A percentile compares a stretch with the other conserved stretches of the same genome.
Evolutionary conservation across 2,113 vertebrate species (phyloP).

Genomic region (Phocoena phocoena): DNA sequence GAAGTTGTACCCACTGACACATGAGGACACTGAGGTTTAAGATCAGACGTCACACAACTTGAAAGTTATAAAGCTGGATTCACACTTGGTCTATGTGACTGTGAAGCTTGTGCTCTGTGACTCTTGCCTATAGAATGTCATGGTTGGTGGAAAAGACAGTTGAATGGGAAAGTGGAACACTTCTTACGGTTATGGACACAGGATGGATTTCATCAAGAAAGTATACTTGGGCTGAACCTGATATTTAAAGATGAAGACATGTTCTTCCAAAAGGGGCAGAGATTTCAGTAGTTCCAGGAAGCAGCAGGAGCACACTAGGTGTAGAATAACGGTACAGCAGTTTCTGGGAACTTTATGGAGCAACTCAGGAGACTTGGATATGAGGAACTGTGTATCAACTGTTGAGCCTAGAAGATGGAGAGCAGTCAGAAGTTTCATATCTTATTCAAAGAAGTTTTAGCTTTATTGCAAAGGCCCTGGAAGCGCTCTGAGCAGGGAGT

Average conservation of each 20-base stretch:
- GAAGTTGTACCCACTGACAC: background rate
- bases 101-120: background rate
- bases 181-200: background rate
- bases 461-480: background rate
- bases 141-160: background rate
- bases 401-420: background rate
- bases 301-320: background rate
- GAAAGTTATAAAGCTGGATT: background rate
- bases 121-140: background rate
- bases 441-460: background rate
- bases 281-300: background rate
- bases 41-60: background rate
- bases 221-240: background rate
- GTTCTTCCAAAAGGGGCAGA: background rate
- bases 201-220: background rate
- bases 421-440: background rate
- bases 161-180: background rate
- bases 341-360: background rate
- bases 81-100: background rate
- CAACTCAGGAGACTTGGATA: background rate
- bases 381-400: too few relatives aligned
- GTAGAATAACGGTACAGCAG: background rate
- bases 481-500: background rate
- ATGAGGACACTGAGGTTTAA: background rate
- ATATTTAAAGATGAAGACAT: background rate